A percentile compares a stretch with the other conserved stretches of the same genome.
These are phyloP conservation scores for Microtus richardsoni DNA, from an alignment of 2,113 vertebrate genomes.

Conservation along the genomic window DNA sequence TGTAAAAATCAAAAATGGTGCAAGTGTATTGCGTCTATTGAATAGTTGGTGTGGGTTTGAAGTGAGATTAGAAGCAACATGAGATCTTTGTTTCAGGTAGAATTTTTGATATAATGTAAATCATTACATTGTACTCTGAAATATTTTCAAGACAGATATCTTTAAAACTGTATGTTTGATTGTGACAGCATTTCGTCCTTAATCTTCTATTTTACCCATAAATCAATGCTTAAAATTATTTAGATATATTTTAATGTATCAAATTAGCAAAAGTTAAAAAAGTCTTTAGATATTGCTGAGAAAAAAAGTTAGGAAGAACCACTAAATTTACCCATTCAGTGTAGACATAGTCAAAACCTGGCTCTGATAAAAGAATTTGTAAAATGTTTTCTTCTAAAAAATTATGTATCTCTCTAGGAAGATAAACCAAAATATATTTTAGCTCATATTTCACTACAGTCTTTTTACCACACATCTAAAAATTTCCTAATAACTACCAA, in stretches of 20 bases:
- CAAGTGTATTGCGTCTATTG: background rate
- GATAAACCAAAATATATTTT: background rate
- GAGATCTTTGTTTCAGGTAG: background rate
- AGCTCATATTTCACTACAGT: background rate
- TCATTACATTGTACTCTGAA: background rate
- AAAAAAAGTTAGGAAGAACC: background rate
- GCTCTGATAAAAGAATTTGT: background rate
- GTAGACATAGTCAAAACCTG: background rate
- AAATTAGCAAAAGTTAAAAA: background rate
- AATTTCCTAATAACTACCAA: background rate
- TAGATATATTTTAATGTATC: background rate
- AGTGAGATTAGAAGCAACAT: background rate
- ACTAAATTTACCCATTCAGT: background rate
- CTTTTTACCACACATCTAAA: background rate
- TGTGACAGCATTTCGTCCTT: background rate
- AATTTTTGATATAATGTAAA: background rate
- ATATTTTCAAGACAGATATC: background rate
- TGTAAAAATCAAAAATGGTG: background rate
- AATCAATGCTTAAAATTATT: background rate
- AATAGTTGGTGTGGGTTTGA: background rate
- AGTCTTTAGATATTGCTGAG: background rate
- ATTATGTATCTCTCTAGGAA: background rate
- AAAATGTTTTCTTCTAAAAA: background rate
- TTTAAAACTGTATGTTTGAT: background rate
- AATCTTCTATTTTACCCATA: background rate